phyloP scores from a whole-genome alignment of 2,888 invertebrate species.

The Clostera curtula region DNA sequence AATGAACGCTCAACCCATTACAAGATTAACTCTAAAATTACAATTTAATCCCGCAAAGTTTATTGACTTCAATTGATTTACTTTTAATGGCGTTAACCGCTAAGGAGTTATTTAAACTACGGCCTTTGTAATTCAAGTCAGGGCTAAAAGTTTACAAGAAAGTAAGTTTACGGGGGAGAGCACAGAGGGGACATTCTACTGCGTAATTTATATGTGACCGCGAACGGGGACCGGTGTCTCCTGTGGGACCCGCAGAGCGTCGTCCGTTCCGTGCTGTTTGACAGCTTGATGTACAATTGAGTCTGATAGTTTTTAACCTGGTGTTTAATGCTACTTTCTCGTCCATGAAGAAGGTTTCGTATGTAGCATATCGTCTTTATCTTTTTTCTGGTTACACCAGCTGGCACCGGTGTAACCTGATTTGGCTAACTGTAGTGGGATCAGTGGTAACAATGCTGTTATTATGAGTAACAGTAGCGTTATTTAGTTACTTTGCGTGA shows the following conservation, averaged over 20 bases:
- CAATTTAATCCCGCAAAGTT: conserved; percentile 32
- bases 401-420: too few species aligned
- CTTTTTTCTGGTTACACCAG: too few species aligned
- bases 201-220: conserved; percentile 72
- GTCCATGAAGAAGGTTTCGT: too few species aligned
- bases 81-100: conserved; percentile 33
- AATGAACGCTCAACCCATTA: conserved; percentile 16
- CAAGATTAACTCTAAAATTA: conserved; percentile 24
- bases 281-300: conserved; percentile 34
- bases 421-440: too few species aligned
- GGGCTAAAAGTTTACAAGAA: conserved; percentile 65
- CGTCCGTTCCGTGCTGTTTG: conserved; percentile 46
- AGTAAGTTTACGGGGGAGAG: conserved; percentile 62
- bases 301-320: conserved; percentile 38
- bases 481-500: too few species aligned
- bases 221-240: conserved; percentile 40
- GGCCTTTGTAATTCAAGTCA: conserved; percentile 61
- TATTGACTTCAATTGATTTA: conserved; percentile 29
- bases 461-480: too few species aligned
- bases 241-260: conserved; percentile 30
- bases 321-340: conserved; percentile 28
- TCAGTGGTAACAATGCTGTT: too few species aligned
- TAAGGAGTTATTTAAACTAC: conserved; percentile 51
- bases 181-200: conserved; percentile 55
- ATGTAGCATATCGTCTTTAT: too few species aligned